Base-by-base conservation (phyloP, 2,113 vertebrate species). In the Myxocyprinus asiaticus region DNA sequence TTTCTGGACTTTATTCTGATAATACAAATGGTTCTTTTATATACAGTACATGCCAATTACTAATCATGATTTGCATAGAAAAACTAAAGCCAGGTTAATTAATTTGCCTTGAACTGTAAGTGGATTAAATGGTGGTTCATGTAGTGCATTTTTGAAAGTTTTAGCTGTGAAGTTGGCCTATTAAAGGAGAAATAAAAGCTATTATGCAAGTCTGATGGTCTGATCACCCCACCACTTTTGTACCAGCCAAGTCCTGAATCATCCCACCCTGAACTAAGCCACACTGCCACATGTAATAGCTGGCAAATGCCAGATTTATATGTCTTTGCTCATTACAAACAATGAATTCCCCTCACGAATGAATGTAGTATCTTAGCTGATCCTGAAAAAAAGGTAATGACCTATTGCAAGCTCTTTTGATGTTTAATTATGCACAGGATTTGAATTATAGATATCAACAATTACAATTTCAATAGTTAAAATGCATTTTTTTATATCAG, bases 71-170 rank as follows among this genome's bases (percentile, higher is more conserved):
- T 44, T 68, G 4, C 72, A 55, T 3, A 64, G 8, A 43, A 42
- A 85, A 80, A 47, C 51, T 7, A 17, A 69, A 73, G 5, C 7
- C 6, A 82, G 68, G 75, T 84, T 81, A 74, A 78, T 81, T 67
- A 68, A 12, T 63, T 9, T 14, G 22, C 22, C 22, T 33, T 33
- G 22, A 33, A 33, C 59, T 66, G 48, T 78, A 81, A 80, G 33
- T n/a, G 0, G 45, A 62, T 84, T 65, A 67, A 51, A 81, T 7
- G 14, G 10, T 48, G n/a, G 17, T 58, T 22, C 10, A 65, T 8
- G 44, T 14, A 64, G 22, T 33, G 15, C 22, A 63, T n/a, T 33
- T 58, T 12, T 8, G 12, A 10, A 7, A 44, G 1, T 17, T 59
- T 55, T 56, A 4, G 62, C 14, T 33, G 62, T 56, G 6, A 42